Conservation (phyloP, 2,113 vertebrate genomes). For the Carlito syrichta region DNA sequence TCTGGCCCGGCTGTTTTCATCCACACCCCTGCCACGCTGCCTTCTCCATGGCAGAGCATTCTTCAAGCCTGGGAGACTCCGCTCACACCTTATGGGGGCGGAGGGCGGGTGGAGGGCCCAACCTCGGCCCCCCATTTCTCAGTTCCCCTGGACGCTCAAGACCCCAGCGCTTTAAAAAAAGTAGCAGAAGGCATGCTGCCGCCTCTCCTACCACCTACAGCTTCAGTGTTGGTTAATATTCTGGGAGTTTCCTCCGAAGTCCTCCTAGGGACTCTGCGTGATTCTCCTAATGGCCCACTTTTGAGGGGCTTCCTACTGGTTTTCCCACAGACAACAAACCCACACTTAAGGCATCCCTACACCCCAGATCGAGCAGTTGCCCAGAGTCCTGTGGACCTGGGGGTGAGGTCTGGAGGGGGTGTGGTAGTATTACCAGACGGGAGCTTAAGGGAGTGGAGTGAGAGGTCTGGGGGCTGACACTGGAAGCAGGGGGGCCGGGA, state of each 20-base stretch:
- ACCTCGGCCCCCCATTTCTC: background rate
- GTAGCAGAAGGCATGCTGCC: background rate
- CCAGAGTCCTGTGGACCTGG: background rate
- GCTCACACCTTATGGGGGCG: background rate
- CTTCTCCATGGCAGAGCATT: background rate
- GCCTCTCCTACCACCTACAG: background rate
- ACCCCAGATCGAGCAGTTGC: background rate
- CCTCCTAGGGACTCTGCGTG: background rate
- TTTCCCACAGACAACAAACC: constrained; percentile 21
- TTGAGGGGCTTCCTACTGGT: background rate
- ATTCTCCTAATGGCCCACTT: background rate
- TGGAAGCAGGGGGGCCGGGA: background rate
- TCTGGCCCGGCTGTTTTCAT: background rate
- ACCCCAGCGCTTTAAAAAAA: background rate
- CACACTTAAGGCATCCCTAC: background rate
- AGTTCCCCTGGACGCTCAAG: background rate
- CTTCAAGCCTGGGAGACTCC: background rate
- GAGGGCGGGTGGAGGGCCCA: background rate
- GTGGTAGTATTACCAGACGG: background rate
- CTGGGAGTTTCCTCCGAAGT: background rate
- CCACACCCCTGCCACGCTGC: background rate
- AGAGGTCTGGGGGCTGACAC: background rate
- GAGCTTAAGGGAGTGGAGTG: background rate
- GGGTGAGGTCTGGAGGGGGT: background rate
- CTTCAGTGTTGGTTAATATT: background rate